phyloP scores from a whole-genome alignment of 1,140 invertebrate genomes.

The Drosophila tristis region DNA sequence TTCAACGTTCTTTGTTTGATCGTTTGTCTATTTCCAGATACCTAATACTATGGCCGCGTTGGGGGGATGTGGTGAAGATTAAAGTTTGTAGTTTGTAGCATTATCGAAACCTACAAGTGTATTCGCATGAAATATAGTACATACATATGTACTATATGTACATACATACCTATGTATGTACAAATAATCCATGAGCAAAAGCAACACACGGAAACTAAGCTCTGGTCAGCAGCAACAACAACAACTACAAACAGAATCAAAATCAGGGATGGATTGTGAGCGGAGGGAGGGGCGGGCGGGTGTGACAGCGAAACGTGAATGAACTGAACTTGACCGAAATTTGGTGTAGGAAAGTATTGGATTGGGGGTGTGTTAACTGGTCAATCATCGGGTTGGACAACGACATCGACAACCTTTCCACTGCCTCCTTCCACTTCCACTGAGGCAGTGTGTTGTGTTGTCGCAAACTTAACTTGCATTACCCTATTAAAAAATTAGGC shows the following conservation, averaged over 20 bases:
- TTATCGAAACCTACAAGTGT: no score
- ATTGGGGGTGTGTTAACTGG: slow-evolving; percentile 9
- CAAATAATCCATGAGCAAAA: no score
- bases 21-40: slow-evolving; percentile 5
- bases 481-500: slow-evolving; percentile 44
- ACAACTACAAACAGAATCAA: slow-evolving; percentile 1
- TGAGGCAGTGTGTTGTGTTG: slow-evolving; percentile 26
- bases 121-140: no score
- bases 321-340: slow-evolving; percentile 36
- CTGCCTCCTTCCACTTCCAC: neutral
- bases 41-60: no score
- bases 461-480: slow-evolving; percentile 43
- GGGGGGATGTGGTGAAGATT: no score
- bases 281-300: no score
- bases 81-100: no score
- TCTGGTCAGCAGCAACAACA: slow-evolving; percentile 1
- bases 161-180: no score
- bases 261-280: no score
- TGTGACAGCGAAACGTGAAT: slow-evolving; percentile 18
- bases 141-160: no score
- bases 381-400: neutral
- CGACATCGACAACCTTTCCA: neutral
- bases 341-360: slow-evolving; percentile 9
- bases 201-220: neutral
- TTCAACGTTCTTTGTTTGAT: slow-evolving; percentile 8